These are phyloP conservation scores for Oreochromis grahami DNA, from an alignment of 2,797 vertebrate species.

Conservation along the genomic window DNA sequence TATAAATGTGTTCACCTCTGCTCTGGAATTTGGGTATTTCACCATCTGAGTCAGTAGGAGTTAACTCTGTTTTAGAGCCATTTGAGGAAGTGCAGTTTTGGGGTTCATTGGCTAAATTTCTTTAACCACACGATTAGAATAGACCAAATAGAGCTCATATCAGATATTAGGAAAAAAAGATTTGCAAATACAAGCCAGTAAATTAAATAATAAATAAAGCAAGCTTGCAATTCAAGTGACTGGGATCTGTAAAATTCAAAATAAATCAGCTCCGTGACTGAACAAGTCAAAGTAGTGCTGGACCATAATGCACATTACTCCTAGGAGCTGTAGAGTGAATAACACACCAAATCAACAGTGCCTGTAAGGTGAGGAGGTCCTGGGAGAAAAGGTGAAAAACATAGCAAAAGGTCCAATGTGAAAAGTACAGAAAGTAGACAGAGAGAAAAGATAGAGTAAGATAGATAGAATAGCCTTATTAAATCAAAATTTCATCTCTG, in stretches of 20 bases:
- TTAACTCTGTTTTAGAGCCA: neutral
- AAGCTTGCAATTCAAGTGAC: neutral
- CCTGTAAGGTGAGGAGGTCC: neutral
- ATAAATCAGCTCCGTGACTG: neutral
- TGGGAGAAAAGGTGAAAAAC: neutral
- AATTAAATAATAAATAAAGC: neutral
- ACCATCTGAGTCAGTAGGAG: neutral
- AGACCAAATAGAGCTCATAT: neutral
- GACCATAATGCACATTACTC: neutral
- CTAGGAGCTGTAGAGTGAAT: neutral
- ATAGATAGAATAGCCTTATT: neutral
- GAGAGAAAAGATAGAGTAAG: neutral
- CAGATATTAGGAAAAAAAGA: neutral
- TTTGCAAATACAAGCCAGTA: neutral
- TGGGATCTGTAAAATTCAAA: neutral
- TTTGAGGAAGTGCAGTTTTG: neutral
- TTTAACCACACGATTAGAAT: neutral
- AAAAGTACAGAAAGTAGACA: neutral
- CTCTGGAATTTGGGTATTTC: neutral
- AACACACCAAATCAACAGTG: neutral
- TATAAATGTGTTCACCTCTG: neutral
- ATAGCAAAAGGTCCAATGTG: neutral
- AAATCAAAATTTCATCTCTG: neutral
- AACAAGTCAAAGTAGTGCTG: neutral
- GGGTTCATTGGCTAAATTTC: rapidly evolving